Base-by-base conservation (phyloP, 2,888 invertebrate genomes). In the Archaeoteleia sp. region DNA sequence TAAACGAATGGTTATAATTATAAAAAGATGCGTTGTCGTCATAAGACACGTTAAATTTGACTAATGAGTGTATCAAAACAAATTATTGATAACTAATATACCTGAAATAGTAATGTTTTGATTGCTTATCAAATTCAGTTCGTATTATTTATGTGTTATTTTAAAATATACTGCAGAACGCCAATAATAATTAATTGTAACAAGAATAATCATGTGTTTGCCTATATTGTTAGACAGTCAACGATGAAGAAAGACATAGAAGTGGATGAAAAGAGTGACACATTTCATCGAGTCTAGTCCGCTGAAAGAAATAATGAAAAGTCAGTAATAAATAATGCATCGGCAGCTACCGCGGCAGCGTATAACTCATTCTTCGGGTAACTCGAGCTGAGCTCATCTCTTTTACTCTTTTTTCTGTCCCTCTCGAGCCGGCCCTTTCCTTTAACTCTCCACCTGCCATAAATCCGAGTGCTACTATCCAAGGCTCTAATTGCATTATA, bases 401-500 rank as follows among this genome's bases (percentile, higher is more conserved):
- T 58, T 70, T 73, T 73, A 55, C 34, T 54, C 40, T 55, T 55
- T 45, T 55, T 70, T 62, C 61, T 25, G 46, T 66, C 57, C 42
- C 61, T 54, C 73, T 58, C 60, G 53, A 49, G 43, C 42, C 58
- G 61, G 76, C 75, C 61, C 69, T 62, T 57, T 55, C 62, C 70
- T 66, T 62, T 58, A 66, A 62, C 58, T 66, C 70, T 78, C 76
- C 76, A 73, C 74, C 82, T 79, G 81, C 82, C 83, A 83, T 84
- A 84, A 84, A 84, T 84, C 81, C 83, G 82, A 76, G 79, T 78
- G 81, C 83, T 83, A 82, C 83, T 80, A 82, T 81, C 81, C 77
- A 72, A 79, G 81, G 80, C 82, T 83, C 82, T 84, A 84, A 84
- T 84, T 84, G 84, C 84, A 84, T 84, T 84, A 84, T 84, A 84